phyloP scores from a whole-genome alignment of 2,113 vertebrate genomes.

The Lathamus discolor region DNA sequence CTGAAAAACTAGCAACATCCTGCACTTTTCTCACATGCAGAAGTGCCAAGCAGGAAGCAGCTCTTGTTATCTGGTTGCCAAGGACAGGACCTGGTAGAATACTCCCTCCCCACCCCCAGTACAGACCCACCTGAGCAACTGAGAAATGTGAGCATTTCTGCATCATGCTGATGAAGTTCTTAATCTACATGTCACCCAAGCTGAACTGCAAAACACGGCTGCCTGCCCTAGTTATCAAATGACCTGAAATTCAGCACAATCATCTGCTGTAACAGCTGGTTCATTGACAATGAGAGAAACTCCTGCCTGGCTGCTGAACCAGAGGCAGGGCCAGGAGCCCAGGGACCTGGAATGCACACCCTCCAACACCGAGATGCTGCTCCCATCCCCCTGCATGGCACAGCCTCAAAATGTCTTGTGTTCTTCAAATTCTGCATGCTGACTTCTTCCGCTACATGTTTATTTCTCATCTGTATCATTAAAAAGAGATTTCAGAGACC shows the following conservation, averaged over 20 bases:
- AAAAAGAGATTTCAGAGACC: neutral
- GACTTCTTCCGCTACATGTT: neutral
- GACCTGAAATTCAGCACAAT: constrained; percentile 57
- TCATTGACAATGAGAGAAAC: neutral
- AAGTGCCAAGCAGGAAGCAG: neutral
- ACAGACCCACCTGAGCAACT: neutral
- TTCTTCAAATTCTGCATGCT: neutral
- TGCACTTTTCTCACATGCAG: accelerated
- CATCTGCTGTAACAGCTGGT: constrained; percentile 45
- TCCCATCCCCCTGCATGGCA: neutral
- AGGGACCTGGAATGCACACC: neutral
- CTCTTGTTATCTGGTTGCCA: neutral
- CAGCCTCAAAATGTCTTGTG: neutral
- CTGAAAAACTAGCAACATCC: neutral
- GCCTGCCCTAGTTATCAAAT: constrained; percentile 63
- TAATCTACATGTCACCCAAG: constrained; percentile 2
- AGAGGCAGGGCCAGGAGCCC: neutral
- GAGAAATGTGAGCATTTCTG: neutral
- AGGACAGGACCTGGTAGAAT: neutral
- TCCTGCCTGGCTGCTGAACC: constrained; percentile 26
- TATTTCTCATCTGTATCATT: neutral
- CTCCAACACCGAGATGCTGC: neutral
- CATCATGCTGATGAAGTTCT: neutral
- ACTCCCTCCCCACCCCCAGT: neutral
- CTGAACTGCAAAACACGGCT: constrained; percentile 13